These are phyloP conservation scores for Sebastes iracundus DNA, from an alignment of 2,797 vertebrate genomes.

Conservation along the genomic window DNA sequence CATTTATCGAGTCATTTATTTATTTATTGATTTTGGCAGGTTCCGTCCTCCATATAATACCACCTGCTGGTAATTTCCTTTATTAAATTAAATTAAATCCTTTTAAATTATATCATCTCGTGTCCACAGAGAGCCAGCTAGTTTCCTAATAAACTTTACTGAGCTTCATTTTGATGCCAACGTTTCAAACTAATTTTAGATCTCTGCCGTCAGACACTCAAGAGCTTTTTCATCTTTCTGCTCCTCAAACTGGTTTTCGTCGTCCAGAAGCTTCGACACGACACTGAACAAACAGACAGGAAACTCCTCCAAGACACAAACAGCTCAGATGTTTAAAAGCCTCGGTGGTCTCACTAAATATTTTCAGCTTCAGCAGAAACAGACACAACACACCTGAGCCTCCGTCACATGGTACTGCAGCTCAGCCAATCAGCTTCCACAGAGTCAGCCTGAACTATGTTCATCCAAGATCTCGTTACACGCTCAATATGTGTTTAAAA, in stretches of 20 bases:
- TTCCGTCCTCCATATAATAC: too few relatives aligned
- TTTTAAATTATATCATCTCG: not conserved
- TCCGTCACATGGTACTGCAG: not conserved
- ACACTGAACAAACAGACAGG: not conserved
- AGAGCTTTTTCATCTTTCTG: not conserved
- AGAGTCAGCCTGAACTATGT: not conserved
- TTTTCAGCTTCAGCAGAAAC: conserved; percentile 10
- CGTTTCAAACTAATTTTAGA: not conserved
- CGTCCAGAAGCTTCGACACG: not conserved
- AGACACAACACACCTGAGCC: conserved; percentile 10
- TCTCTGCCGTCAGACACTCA: not conserved
- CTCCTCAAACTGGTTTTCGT: not conserved
- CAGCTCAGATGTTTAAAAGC: not conserved
- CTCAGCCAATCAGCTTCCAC: not conserved
- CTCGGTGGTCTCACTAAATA: not conserved
- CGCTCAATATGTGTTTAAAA: not conserved
- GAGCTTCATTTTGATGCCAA: not conserved
- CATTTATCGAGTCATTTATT: too few relatives aligned
- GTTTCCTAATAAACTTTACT: not conserved
- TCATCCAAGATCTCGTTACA: not conserved
- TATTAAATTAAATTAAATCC: not conserved
- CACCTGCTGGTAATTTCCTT: too few relatives aligned
- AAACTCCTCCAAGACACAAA: not conserved
- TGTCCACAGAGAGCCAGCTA: not conserved
- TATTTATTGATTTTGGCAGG: too few relatives aligned